Percentiles rank a stretch among this genome's conserved stretches.
Conservation (phyloP, 1,140 invertebrate species). For the Hydropsyche tenuis region DNA sequence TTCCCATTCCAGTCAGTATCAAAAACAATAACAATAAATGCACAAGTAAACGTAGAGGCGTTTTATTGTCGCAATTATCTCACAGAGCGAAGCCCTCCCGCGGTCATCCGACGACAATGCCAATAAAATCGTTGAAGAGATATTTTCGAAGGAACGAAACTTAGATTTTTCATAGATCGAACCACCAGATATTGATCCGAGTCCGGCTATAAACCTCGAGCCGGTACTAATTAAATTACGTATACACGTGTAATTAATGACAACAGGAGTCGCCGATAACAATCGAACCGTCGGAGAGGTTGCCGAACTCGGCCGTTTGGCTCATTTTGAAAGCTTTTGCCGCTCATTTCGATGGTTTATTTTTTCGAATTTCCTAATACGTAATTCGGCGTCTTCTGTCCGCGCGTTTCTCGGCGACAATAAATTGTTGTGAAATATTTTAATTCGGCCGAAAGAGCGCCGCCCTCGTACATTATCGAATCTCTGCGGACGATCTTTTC, state of each 20-base stretch:
- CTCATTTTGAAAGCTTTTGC: too few species aligned
- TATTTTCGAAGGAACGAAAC: constrained; percentile 9
- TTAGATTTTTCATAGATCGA: neutral
- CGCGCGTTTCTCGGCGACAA: neutral
- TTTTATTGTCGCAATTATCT: neutral
- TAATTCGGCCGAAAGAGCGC: neutral
- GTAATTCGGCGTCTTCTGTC: too few species aligned
- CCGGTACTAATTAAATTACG: constrained; percentile 23
- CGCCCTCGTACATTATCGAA: neutral
- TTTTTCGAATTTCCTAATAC: too few species aligned
- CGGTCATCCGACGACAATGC: neutral
- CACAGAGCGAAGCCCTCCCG: neutral
- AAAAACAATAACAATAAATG: too few species aligned
- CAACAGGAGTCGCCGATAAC: constrained; percentile 4
- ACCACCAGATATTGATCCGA: neutral
- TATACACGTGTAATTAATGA: constrained; percentile 27
- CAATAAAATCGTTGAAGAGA: constrained; percentile 21
- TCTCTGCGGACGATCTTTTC: neutral
- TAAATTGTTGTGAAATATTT: neutral
- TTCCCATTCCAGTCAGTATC: too few species aligned
- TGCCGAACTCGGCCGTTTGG: neutral
- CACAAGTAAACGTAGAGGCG: too few species aligned
- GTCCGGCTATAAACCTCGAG: neutral
- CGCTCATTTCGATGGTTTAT: too few species aligned
- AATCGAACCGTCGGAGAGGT: constrained; percentile 13